Conservation (phyloP, 2,797 vertebrate species). For the Silurus lanzhouensis region DNA sequence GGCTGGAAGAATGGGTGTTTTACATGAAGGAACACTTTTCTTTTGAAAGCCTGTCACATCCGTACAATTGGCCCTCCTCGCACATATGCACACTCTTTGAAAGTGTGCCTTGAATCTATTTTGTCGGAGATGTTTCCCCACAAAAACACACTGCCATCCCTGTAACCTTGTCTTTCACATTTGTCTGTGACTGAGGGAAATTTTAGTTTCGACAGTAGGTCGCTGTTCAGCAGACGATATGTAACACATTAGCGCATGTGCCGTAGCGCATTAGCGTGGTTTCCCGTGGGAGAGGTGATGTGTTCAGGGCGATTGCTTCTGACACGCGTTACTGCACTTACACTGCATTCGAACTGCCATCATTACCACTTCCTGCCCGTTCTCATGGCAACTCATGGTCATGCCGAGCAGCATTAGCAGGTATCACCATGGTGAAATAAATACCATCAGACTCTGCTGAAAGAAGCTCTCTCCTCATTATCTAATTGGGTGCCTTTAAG, state of each 20-base stretch:
- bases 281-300: conserved; percentile 79
- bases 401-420: conserved; percentile 62
- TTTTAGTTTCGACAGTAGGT: conserved; percentile 79
- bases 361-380: conserved; percentile 79
- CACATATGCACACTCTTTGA: conserved; percentile 43
- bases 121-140: conserved; percentile 44
- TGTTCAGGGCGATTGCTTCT: conserved; percentile 81
- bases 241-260: conserved; percentile 73
- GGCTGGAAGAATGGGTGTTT: conserved; percentile 57
- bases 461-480: background rate
- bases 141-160: conserved; percentile 53
- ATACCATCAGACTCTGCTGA: conserved; percentile 40
- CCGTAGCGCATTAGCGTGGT: conserved; percentile 65
- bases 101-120: conserved; percentile 47
- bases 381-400: conserved; percentile 74
- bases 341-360: conserved; percentile 80
- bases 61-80: conserved; percentile 48
- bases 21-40: conserved; percentile 61
- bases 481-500: conserved; percentile 32
- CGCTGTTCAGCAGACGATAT: conserved; percentile 75
- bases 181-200: conserved; percentile 71
- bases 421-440: conserved; percentile 51
- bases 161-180: conserved; percentile 70
- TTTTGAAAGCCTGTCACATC: conserved; percentile 55
- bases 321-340: conserved; percentile 81